Conservation (phyloP, 2,888 invertebrate genomes). For the Torymus auratus region DNA sequence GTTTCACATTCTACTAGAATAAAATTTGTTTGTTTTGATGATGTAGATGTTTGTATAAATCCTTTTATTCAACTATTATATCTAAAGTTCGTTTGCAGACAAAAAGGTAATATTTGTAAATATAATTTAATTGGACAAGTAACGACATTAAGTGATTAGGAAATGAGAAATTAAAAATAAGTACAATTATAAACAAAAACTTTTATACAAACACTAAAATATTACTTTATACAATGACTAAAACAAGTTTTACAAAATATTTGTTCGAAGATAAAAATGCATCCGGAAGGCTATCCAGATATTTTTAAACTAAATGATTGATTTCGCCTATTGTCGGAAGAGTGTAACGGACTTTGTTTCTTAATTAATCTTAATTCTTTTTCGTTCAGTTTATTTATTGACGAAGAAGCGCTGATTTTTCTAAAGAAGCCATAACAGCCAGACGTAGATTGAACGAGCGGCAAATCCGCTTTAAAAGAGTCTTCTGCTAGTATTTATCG, state of each 20-base stretch:
- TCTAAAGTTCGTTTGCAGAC: slow-evolving; percentile 33
- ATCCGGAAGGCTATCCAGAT: slow-evolving; percentile 10
- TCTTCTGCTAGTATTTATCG: slow-evolving; percentile 68
- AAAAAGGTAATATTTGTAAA: slow-evolving; percentile 22
- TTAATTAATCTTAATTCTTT: background rate
- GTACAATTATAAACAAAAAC: background rate
- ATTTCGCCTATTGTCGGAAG: slow-evolving; percentile 43
- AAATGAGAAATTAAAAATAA: too few species aligned
- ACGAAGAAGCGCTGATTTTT: slow-evolving; percentile 14
- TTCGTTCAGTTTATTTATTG: slow-evolving; percentile 1
- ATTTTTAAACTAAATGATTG: slow-evolving; percentile 8
- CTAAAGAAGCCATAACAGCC: slow-evolving; percentile 43
- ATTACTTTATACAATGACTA: slow-evolving; percentile 14
- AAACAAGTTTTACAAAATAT: slow-evolving; percentile 11
- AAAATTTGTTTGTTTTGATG: slow-evolving; percentile 42
- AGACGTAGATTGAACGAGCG: slow-evolving; percentile 29
- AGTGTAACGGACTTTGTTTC: slow-evolving; percentile 14
- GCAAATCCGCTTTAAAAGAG: slow-evolving; percentile 17
- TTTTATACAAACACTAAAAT: slow-evolving; percentile 27
- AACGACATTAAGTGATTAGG: background rate
- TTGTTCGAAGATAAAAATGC: slow-evolving; percentile 7
- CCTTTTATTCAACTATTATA: slow-evolving; percentile 17
- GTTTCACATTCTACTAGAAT: slow-evolving; percentile 43
- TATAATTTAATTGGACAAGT: slow-evolving; percentile 14
- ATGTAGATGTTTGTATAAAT: slow-evolving; percentile 44